Conservation (phyloP, 1,140 invertebrate species). For the Orius laevigatus region DNA sequence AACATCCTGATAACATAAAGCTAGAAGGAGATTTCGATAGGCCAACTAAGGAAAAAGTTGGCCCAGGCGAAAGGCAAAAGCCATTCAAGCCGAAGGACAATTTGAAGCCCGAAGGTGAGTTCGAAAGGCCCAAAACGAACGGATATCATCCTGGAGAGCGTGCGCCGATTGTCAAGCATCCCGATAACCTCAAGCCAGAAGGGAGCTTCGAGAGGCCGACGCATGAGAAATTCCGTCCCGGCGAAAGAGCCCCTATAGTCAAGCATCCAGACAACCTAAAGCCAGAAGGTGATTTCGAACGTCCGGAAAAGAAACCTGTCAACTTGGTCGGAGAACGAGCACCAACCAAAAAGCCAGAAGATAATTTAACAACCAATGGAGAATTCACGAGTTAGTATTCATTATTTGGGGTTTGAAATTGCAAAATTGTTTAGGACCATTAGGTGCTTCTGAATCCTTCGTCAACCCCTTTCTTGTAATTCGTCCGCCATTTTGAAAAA, state of each 20-base stretch:
- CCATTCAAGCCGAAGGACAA: constrained; percentile 29
- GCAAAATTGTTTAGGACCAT: no score
- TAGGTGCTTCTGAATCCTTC: no score
- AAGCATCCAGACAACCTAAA: constrained; percentile 31
- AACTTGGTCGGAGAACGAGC: constrained; percentile 19
- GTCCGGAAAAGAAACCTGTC: constrained; percentile 21
- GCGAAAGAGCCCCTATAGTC: constrained; percentile 25
- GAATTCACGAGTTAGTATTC: constrained; percentile 13
- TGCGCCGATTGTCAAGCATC: constrained; percentile 22
- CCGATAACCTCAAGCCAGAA: constrained; percentile 44
- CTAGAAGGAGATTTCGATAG: constrained; percentile 29
- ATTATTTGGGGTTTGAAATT: no score
- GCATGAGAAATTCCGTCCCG: constrained; percentile 26
- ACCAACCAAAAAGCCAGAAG: constrained; percentile 27
- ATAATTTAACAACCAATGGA: constrained; percentile 41
- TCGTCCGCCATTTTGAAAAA: no score
- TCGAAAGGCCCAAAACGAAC: constrained; percentile 30
- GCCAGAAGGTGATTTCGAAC: constrained; percentile 35
- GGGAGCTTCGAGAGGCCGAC: constrained; percentile 33
- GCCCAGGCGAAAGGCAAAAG: constrained; percentile 25
- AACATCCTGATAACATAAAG: constrained; percentile 31
- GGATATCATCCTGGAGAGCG: constrained; percentile 25
- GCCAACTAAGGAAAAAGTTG: constrained; percentile 20
- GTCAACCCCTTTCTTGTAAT: no score
- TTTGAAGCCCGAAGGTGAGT: constrained; percentile 34